These are phyloP conservation scores for Grammomys dolichurus DNA, from an alignment of 2,113 vertebrate genomes.

Conservation along the genomic window DNA sequence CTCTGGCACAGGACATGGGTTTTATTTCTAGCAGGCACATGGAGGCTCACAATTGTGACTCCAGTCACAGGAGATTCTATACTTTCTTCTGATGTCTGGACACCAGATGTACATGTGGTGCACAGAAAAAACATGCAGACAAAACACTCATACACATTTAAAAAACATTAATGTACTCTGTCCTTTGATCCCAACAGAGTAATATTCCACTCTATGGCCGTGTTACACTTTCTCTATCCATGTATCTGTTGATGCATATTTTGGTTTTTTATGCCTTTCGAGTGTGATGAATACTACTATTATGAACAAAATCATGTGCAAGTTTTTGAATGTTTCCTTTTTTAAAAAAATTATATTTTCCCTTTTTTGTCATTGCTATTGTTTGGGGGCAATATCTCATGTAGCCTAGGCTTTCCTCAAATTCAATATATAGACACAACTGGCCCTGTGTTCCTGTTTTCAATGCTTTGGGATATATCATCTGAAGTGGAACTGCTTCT, in stretches of 20 bases:
- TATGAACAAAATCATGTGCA: slow-evolving; percentile 24
- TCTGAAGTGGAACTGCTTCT: background rate
- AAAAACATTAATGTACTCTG: background rate
- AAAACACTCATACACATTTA: background rate
- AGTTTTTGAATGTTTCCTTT: slow-evolving; percentile 22
- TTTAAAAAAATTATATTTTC: background rate
- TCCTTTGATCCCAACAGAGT: background rate
- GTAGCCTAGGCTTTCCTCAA: background rate
- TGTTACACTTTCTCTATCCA: background rate
- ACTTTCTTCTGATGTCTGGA: background rate
- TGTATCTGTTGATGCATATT: background rate
- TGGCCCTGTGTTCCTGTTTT: background rate
- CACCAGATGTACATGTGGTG: background rate
- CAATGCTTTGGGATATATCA: background rate
- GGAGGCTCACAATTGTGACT: background rate
- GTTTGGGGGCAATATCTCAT: background rate
- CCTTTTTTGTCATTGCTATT: background rate
- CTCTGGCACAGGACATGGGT: background rate
- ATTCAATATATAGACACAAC: background rate
- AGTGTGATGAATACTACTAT: background rate
- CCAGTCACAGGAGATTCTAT: background rate
- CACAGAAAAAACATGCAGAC: background rate
- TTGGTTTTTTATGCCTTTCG: slow-evolving; percentile 25
- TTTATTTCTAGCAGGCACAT: background rate
- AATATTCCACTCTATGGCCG: slow-evolving; percentile 29